phyloP scores from a whole-genome alignment of 2,797 vertebrate species.

The Glossophaga mutica region DNA sequence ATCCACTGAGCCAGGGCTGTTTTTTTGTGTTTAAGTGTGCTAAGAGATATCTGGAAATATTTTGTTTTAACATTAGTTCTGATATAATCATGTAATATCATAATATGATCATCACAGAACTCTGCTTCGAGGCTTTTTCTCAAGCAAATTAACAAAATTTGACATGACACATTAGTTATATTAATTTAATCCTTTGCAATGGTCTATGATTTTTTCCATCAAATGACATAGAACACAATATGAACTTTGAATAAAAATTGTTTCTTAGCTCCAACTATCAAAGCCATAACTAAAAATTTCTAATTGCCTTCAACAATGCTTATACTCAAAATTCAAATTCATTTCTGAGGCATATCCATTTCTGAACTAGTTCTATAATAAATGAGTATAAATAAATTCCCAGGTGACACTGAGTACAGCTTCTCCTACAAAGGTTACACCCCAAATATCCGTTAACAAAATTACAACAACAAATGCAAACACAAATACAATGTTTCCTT shows the following conservation, averaged over 20 bases:
- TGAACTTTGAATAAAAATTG: not conserved
- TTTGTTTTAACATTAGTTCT: constrained; percentile 18
- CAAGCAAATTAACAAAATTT: not conserved
- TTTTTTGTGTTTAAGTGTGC: not conserved
- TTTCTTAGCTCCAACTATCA: not conserved
- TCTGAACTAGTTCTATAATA: not conserved
- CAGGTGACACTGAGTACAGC: not conserved
- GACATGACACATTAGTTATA: not conserved
- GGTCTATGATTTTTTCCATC: not conserved
- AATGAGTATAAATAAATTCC: not conserved
- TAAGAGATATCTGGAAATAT: not conserved
- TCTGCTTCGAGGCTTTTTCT: not conserved
- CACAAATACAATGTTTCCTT: not conserved
- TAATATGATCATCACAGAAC: not conserved
- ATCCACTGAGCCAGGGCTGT: too few species aligned
- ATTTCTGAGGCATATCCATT: not conserved
- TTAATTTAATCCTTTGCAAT: not conserved
- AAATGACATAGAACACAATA: not conserved
- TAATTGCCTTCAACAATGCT: not conserved
- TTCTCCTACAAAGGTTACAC: not conserved
- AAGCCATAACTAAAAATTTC: not conserved
- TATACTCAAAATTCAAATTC: constrained; percentile 17
- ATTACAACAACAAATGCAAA: not conserved
- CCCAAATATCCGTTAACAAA: not conserved
- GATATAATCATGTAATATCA: not conserved